These are phyloP conservation scores for Rhodinocichla rosea DNA, from an alignment of 2,113 vertebrate genomes.

Conservation along the genomic window DNA sequence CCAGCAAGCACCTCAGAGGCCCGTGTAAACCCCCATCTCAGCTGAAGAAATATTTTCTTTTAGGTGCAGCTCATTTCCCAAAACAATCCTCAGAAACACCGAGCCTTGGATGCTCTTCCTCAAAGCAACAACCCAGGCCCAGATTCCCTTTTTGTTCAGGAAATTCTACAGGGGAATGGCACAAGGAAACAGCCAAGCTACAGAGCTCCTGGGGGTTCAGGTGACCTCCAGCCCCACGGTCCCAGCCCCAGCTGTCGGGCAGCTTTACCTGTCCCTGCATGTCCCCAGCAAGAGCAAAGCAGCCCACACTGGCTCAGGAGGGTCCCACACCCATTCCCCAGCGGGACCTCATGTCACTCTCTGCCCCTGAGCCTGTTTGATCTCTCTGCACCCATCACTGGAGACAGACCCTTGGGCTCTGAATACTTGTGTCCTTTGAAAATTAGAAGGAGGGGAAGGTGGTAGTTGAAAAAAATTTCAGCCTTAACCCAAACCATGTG, in stretches of 20 bases:
- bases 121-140: background rate
- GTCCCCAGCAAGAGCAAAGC: background rate
- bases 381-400: background rate
- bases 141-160: background rate
- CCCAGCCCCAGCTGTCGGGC: background rate
- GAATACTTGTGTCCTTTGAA: background rate
- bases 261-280: background rate
- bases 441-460: background rate
- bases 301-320: background rate
- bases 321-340: background rate
- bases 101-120: background rate
- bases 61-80: background rate
- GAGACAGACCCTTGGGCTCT: background rate
- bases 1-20: accelerated
- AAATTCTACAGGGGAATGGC: accelerated
- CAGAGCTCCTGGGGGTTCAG: accelerated
- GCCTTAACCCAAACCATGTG: background rate
- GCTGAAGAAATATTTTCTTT: background rate
- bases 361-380: background rate
- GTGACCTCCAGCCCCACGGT: accelerated
- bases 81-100: background rate
- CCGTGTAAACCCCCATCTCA: background rate
- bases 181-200: background rate
- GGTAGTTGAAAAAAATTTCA: background rate
- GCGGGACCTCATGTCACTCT: background rate